A percentile compares a stretch with the other conserved stretches of the same genome.
Evolutionary conservation across 2,113 vertebrate genomes (phyloP).

Genomic region (Macrotis lagotis): DNA sequence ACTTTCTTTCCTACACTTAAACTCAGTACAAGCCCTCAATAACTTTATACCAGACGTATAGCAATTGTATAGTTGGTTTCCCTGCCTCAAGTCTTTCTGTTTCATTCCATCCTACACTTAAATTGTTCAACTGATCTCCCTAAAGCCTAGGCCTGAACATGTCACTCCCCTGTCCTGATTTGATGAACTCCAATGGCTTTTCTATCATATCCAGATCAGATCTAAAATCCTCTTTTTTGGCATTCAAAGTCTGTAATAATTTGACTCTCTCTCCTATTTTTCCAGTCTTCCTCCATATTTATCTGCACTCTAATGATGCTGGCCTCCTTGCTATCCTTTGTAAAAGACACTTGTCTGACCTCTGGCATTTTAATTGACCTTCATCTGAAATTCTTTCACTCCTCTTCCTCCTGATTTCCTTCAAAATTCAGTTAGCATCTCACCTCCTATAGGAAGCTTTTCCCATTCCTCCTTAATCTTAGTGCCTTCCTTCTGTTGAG

Average conservation of each 20-base stretch:
- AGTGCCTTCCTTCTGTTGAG: neutral
- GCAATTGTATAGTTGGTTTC: neutral
- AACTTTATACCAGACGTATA: neutral
- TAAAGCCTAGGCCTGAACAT: neutral
- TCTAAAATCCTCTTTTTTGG: neutral
- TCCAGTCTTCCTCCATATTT: neutral
- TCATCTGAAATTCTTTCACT: neutral
- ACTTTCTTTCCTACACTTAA: too few relatives aligned
- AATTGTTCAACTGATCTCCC: neutral
- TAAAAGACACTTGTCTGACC: neutral
- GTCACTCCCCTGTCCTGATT: neutral
- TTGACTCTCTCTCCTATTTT: neutral
- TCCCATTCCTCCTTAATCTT: neutral
- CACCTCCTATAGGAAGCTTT: neutral
- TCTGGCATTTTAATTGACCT: neutral
- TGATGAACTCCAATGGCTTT: neutral
- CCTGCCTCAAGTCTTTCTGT: too few relatives aligned
- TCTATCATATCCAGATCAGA: neutral
- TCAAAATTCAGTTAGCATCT: neutral
- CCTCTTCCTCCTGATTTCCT: neutral
- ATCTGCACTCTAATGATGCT: neutral
- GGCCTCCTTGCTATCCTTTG: neutral
- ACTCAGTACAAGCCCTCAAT: neutral
- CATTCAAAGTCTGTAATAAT: neutral
- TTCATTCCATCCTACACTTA: neutral